Base-by-base conservation (phyloP, 2,113 vertebrate genomes). In the Oreotragus oreotragus region DNA sequence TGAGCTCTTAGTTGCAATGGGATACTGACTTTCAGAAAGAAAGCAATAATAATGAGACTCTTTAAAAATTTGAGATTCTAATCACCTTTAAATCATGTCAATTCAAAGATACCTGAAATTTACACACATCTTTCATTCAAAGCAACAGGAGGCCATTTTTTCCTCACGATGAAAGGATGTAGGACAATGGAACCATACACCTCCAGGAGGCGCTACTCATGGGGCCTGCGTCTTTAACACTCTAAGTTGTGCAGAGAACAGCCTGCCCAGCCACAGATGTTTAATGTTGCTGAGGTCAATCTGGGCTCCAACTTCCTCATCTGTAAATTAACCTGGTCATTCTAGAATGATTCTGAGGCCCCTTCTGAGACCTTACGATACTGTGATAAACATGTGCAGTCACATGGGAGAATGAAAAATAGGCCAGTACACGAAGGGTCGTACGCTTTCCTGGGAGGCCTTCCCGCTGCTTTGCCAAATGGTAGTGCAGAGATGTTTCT, bases 31-130 rank as follows among this genome's bases (percentile, higher is more conserved):
- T 83, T 27, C 39, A 85, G 83, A 57, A 62, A 70, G 25, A 87
- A 93, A 62, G 62, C 58, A 84, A 51, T 73, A 93, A 86, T 7
- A n/a, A 39, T 14, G 4, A 7, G 55, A 55, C 6, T 28, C 13
- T 73, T 57, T 17, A 36, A 45, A 33, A 57, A 36, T 33, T 36
- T 77, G 51, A 84, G 33, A 70, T 64, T n/a, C 17, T 47, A n/a
- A 70, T 79, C 36, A 83, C 60, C 53, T 84, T 60, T 47, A 85
- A 45, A 66, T 77, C 58, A 73, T 77, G 25, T 58, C 66, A 25
- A 51, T 43, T 93, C 70, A 87, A 81, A 45, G 60, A 47, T 7
- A 85, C 57, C 88, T 92, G 33, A 97, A 93, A 93, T 70, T 49
- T 47, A 51, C 6, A 33, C 16, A 64, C 33, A 53, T 64, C 84